phyloP scores from a whole-genome alignment of 30 jellyfish, hydroid and myxozoan species.

The Sanderia malayensis region DNA sequence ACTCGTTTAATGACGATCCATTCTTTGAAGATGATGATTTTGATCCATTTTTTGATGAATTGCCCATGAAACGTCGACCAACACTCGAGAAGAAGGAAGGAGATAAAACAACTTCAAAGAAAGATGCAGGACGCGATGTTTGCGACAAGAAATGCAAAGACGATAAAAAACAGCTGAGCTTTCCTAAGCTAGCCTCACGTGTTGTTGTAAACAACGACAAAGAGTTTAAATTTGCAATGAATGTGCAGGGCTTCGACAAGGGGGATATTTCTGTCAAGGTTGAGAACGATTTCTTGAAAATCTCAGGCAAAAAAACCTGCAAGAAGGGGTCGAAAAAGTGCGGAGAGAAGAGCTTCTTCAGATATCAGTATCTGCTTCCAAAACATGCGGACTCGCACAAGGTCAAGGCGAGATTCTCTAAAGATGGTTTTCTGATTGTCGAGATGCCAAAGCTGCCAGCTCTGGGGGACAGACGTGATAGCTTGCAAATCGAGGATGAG shows the following conservation, averaged over 20 bases:
- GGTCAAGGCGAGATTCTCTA: constrained; percentile 51
- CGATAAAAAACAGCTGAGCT: constrained; percentile 6
- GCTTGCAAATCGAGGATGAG: constrained; percentile 30
- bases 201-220: constrained; percentile 37
- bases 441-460: constrained; percentile 28
- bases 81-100: background rate
- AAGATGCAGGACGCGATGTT: background rate
- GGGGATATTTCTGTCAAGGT: constrained; percentile 43
- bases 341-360: constrained; percentile 42
- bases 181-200: constrained; percentile 49
- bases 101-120: background rate
- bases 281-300: constrained; percentile 38
- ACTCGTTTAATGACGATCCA: constrained; percentile 31
- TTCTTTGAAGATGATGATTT: constrained; percentile 47
- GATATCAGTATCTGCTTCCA: constrained; percentile 57
- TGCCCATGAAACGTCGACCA: constrained; percentile 1
- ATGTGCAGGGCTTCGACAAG: constrained; percentile 32
- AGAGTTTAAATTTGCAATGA: constrained; percentile 51
- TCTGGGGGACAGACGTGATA: constrained; percentile 16
- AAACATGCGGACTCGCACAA: constrained; percentile 43
- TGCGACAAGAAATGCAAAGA: constrained; percentile 1
- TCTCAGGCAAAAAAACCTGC: constrained; percentile 46
- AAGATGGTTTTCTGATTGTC: constrained; percentile 39
- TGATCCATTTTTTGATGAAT: constrained; percentile 13
- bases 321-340: constrained; percentile 30